Conservation (phyloP, 37 sponge, comb jelly and placozoan genomes). For the Petrosia ficiformis region DNA sequence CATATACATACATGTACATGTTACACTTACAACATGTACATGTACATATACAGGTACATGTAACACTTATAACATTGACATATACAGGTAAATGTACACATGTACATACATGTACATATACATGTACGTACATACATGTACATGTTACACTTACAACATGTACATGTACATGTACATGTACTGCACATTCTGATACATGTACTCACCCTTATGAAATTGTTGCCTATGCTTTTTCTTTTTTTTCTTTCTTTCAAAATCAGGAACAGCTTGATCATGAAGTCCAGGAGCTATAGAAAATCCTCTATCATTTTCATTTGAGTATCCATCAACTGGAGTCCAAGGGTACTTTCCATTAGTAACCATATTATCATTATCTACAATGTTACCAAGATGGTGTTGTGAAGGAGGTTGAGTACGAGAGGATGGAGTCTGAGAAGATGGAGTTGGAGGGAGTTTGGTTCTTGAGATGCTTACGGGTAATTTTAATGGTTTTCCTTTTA, state of each 20-base stretch:
- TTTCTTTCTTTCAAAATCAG: slow-evolving; percentile 22
- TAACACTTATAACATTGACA: not conserved
- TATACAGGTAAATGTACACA: no score
- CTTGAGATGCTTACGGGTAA: not conserved
- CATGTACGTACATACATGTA: not conserved
- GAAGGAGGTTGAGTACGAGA: not conserved
- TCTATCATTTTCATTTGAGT: no score
- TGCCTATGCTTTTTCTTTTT: not conserved
- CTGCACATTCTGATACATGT: not conserved
- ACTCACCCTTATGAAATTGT: not conserved
- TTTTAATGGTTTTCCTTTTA: no score
- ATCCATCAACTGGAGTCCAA: no score
- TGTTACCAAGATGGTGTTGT: not conserved
- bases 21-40: not conserved
- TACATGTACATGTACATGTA: slow-evolving; percentile 12
- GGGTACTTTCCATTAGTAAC: no score
- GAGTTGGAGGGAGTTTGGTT: not conserved
- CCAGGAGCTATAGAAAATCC: not conserved
- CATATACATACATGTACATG: not conserved
- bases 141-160: not conserved
- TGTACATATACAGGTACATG: not conserved
- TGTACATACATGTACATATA: no score
- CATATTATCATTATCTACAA: no score
- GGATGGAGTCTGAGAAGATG: not conserved
- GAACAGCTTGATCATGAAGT: not conserved